phyloP scores from a whole-genome alignment of 2,113 vertebrate genomes.

The Telmatochromis brachygnathus region DNA sequence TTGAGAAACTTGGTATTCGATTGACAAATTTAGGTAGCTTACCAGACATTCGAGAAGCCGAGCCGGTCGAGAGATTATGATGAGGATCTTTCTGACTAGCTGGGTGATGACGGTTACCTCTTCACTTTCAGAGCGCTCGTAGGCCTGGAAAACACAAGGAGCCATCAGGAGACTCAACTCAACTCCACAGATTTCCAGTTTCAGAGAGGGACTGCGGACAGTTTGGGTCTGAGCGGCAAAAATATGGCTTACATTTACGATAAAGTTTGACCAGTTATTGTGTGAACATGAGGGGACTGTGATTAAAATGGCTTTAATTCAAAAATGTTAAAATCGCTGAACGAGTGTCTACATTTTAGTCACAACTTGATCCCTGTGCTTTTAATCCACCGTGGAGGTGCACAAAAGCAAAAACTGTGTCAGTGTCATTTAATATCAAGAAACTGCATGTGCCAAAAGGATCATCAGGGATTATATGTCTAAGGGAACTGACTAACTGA shows the following conservation, averaged over 20 bases:
- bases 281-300: not conserved
- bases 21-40: conserved; percentile 19
- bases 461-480: not conserved
- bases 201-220: not conserved
- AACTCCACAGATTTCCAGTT: not conserved
- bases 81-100: conserved; percentile 88
- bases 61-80: conserved; percentile 91
- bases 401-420: not conserved
- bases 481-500: not conserved
- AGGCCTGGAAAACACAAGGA: conserved; percentile 73
- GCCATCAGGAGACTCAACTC: not conserved
- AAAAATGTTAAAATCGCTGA: not conserved
- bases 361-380: not conserved
- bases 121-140: conserved; percentile 89
- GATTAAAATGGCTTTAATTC: not conserved
- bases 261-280: not conserved
- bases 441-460: not conserved
- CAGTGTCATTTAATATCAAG: not conserved
- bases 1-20: not conserved
- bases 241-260: not conserved
- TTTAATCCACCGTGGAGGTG: not conserved
- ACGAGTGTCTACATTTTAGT: not conserved
- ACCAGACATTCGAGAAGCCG: conserved; percentile 94
- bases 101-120: conserved; percentile 86
- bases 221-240: not conserved